A percentile compares a stretch with the other conserved stretches of the same genome.
Conservation (phyloP, 2,888 invertebrate species). For the Diarsia mendica region DNA sequence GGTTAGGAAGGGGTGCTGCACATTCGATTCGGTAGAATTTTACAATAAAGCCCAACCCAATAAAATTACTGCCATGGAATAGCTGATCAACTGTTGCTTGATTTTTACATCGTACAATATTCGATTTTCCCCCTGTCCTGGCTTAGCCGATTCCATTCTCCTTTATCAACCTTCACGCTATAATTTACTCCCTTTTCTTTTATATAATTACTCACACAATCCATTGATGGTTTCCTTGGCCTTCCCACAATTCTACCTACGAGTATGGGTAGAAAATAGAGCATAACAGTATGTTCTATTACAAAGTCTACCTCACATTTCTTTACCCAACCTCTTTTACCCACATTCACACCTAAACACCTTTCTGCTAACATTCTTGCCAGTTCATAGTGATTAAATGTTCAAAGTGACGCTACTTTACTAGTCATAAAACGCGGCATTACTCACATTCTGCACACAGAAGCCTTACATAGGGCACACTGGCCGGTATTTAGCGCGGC, state of each 20-base stretch:
- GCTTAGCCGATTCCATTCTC: too few species aligned
- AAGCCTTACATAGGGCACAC: conserved; percentile 58
- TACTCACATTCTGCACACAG: conserved; percentile 58
- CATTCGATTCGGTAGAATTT: neutral
- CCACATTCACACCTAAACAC: conserved; percentile 19
- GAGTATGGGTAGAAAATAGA: neutral
- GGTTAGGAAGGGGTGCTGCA: neutral
- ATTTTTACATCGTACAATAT: neutral
- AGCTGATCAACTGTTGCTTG: neutral
- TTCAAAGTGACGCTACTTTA: conserved; percentile 36
- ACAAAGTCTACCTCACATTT: neutral
- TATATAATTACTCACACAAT: too few species aligned
- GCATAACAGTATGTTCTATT: neutral
- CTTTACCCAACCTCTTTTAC: neutral
- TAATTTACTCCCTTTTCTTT: too few species aligned
- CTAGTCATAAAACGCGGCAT: conserved; percentile 35
- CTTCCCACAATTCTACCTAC: neutral
- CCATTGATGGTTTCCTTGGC: too few species aligned
- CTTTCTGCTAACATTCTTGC: conserved; percentile 26
- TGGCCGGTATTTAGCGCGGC: conserved; percentile 59
- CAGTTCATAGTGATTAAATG: conserved; percentile 22
- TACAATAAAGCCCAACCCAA: neutral
- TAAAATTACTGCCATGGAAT: neutral
- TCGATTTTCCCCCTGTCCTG: too few species aligned
- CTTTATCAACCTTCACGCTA: too few species aligned